Evolutionary conservation across 2,113 vertebrate genomes (phyloP).

Genomic region (Chloropsis cyanopogon): DNA sequence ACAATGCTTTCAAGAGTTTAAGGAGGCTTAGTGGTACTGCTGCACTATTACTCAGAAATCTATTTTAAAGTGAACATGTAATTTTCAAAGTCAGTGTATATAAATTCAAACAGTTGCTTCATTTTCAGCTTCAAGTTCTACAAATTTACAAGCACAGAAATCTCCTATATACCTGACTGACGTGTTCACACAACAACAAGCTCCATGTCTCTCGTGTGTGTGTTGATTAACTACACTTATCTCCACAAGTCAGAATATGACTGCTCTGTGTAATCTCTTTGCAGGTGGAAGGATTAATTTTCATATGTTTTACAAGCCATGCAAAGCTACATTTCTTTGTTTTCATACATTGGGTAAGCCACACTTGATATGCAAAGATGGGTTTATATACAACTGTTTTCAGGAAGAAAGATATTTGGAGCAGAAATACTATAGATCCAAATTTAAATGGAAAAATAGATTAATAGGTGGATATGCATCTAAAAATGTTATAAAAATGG

Average conservation of each 20-base stretch:
- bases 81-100: conserved; percentile 26
- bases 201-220: not conserved
- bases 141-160: not conserved
- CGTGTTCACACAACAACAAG: not conserved
- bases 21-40: not conserved
- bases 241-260: not conserved
- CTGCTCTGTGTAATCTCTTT: not conserved
- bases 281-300: not conserved
- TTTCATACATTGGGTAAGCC: not conserved
- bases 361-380: not conserved
- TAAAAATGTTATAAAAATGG: not conserved
- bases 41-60: not conserved
- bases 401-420: not conserved
- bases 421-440: not conserved
- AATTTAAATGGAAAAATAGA: not conserved
- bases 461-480: not conserved
- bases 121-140: conserved; percentile 12
- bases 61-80: conserved; percentile 37
- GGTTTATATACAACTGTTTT: not conserved
- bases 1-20: not conserved
- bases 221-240: not conserved
- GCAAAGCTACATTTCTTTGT: not conserved
- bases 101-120: conserved; percentile 16
- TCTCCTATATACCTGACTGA: not conserved
- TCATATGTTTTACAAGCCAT: not conserved